These are phyloP conservation scores for Sterrhoptilus dennistouni DNA, from an alignment of 2,113 vertebrate genomes.

Conservation along the genomic window DNA sequence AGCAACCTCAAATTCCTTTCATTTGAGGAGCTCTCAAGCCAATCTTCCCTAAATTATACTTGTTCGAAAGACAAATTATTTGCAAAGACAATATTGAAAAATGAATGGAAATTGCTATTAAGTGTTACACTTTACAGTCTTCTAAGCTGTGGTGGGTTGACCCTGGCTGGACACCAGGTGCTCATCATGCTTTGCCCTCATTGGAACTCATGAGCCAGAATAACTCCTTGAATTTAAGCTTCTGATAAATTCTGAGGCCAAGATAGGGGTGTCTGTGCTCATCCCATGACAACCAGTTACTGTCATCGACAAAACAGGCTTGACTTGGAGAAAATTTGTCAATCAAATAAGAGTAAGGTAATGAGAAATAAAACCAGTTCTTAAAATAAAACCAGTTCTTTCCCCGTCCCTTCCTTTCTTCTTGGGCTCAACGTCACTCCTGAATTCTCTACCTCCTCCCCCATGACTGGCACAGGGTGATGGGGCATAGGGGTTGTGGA, in stretches of 20 bases:
- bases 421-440: neutral
- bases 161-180: neutral
- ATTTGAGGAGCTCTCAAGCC: neutral
- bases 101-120: neutral
- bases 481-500: neutral
- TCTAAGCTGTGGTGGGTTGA: neutral
- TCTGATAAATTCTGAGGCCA: neutral
- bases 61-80: neutral
- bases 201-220: neutral
- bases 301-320: neutral
- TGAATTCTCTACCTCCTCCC: neutral
- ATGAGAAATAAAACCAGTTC: neutral
- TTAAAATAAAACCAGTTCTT: neutral
- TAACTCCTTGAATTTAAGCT: neutral
- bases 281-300: neutral
- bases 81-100: neutral
- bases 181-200: neutral
- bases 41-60: neutral
- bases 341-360: neutral
- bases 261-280: neutral
- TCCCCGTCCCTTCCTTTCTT: neutral
- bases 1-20: neutral
- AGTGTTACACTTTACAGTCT: neutral
- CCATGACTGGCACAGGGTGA: fast-evolving
- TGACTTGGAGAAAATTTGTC: neutral